These are phyloP conservation scores for Scomber japonicus DNA, from an alignment of 2,113 vertebrate genomes.

Conservation along the genomic window DNA sequence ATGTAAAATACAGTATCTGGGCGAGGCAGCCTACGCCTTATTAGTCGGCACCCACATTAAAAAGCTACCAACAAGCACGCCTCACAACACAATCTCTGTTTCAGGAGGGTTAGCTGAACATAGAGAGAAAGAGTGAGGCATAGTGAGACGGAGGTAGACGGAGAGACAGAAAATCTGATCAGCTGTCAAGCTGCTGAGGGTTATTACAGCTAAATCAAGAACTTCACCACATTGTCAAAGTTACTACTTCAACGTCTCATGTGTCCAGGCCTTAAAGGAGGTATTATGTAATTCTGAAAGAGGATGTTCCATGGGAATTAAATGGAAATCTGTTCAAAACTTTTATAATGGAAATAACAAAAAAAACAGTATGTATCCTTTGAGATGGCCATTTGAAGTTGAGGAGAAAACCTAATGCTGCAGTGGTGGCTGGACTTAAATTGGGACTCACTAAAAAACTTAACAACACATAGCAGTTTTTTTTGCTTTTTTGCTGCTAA, in stretches of 20 bases:
- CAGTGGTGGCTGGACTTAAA: neutral
- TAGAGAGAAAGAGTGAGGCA: neutral
- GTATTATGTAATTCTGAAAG: conserved; percentile 27
- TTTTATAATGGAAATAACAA: neutral
- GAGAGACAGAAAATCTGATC: conserved; percentile 9
- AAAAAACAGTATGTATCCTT: neutral
- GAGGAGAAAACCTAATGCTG: neutral
- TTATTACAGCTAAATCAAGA: conserved; percentile 16
- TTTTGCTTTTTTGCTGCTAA: neutral
- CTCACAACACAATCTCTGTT: conserved; percentile 4
- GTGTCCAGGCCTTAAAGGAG: conserved; percentile 12
- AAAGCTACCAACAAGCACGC: neutral
- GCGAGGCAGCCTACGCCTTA: neutral
- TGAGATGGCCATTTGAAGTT: conserved; percentile 22
- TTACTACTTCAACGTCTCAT: conserved; percentile 5
- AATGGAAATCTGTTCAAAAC: conserved; percentile 30
- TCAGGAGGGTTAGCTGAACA: neutral
- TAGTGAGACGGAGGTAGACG: neutral
- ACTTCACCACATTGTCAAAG: conserved; percentile 4
- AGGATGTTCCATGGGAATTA: conserved; percentile 3
- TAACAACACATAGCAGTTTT: neutral
- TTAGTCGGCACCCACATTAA: conserved; percentile 7
- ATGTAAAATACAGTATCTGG: neutral
- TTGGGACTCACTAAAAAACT: neutral
- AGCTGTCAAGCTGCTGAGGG: conserved; percentile 3